Conservation (phyloP, 2,888 invertebrate species). For the Machimus rusticus region DNA sequence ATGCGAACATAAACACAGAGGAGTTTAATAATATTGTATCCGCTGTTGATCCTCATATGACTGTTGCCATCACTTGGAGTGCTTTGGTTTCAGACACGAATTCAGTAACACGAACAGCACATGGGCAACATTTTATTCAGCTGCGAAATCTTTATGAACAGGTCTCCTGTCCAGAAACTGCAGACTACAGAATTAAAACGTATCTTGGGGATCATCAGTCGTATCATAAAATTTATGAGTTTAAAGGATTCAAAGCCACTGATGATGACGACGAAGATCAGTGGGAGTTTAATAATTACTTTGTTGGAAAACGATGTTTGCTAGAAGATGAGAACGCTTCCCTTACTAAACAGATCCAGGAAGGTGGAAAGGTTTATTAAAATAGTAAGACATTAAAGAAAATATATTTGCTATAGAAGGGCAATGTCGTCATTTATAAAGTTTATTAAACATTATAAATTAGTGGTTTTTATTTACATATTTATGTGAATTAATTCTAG, state of each 20-base stretch:
- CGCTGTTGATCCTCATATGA: conserved; percentile 58
- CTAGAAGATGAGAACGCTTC: conserved; percentile 58
- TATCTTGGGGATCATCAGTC: conserved; percentile 48
- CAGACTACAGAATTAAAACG: conserved; percentile 51
- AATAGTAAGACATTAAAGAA: background rate
- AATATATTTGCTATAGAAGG: background rate
- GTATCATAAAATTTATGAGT: conserved; percentile 51
- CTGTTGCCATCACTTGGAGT: conserved; percentile 58
- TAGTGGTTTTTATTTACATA: background rate
- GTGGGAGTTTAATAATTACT: conserved; percentile 60
- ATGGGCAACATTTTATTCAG: conserved; percentile 60
- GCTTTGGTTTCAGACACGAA: conserved; percentile 55
- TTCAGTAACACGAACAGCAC: conserved; percentile 53
- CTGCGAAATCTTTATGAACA: conserved; percentile 59
- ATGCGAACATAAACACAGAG: conserved; percentile 56
- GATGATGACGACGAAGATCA: conserved; percentile 56
- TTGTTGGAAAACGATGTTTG: conserved; percentile 59
- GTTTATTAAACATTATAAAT: background rate
- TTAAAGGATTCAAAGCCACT: conserved; percentile 44
- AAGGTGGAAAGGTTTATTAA: conserved; percentile 7
- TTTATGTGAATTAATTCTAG: background rate
- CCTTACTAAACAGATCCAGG: background rate
- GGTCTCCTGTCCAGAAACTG: conserved; percentile 54
- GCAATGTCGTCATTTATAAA: background rate
- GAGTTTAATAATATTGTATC: conserved; percentile 60